Percentiles rank a stretch among this genome's conserved stretches.
phyloP scores from a whole-genome alignment of 2,797 vertebrate species.

The Melopsittacus undulatus region DNA sequence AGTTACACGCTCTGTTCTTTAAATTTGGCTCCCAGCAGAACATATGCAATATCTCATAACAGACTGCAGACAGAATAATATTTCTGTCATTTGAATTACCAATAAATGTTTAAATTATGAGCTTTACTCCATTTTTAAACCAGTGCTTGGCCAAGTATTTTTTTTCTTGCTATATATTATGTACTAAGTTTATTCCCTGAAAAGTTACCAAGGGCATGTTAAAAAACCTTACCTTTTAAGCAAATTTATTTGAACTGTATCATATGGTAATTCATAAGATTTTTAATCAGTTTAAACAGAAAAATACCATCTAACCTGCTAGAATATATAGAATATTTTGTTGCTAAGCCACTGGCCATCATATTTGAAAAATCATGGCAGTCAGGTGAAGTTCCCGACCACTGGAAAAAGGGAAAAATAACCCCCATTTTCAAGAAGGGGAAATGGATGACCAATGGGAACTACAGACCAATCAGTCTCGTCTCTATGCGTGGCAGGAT shows the following conservation, averaged over 20 bases:
- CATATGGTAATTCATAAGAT: background rate
- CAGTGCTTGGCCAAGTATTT: slow-evolving; percentile 42
- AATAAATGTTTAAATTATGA: slow-evolving; percentile 47
- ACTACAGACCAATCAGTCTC: too few relatives aligned
- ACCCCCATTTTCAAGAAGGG: too few relatives aligned
- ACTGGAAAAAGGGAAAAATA: too few relatives aligned
- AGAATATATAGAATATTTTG: background rate
- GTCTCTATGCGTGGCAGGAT: too few relatives aligned
- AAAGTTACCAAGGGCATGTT: background rate
- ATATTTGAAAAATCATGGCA: too few relatives aligned
- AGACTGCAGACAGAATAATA: slow-evolving; percentile 43
- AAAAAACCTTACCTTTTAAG: slow-evolving; percentile 4
- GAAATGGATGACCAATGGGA: too few relatives aligned
- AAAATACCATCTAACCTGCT: background rate
- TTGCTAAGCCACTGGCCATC: too few relatives aligned
- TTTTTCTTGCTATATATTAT: slow-evolving; percentile 53
- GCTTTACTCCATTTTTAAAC: slow-evolving; percentile 42
- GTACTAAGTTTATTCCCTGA: slow-evolving; percentile 32
- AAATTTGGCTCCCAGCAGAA: slow-evolving; percentile 40
- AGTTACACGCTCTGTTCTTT: slow-evolving; percentile 16
- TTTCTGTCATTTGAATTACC: slow-evolving; percentile 39
- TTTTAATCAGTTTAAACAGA: background rate
- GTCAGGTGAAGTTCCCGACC: too few relatives aligned
- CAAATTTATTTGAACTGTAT: background rate
- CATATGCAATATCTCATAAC: slow-evolving; percentile 38